Evolutionary conservation across 64 coral and sea anemone genomes (phyloP).

Genomic region (Stylophora pistillata): DNA sequence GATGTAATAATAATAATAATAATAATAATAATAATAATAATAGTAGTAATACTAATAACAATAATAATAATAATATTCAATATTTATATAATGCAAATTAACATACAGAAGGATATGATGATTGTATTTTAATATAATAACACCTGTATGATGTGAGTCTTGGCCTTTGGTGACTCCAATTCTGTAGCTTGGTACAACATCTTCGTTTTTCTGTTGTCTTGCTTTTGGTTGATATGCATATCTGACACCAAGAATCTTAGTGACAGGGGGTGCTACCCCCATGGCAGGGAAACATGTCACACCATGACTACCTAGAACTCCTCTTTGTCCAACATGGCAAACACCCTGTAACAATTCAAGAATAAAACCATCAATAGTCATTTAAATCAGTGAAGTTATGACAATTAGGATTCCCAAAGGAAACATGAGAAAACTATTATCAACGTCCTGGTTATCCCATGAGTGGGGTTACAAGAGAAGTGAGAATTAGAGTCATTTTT

Average conservation of each 20-base stretch:
- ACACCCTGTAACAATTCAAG: not conserved
- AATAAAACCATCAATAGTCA: not conserved
- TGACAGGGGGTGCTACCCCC: not conserved
- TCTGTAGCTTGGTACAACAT: slow-evolving; percentile 79
- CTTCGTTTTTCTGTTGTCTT: slow-evolving; percentile 53
- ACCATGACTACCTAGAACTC: not conserved
- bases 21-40: too few species aligned
- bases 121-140: not conserved
- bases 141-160: slow-evolving; percentile 97
- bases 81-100: too few species aligned
- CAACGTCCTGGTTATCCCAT: too few species aligned
- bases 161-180: slow-evolving; percentile 88
- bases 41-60: too few species aligned
- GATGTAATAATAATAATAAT: too few species aligned
- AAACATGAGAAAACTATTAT: too few species aligned
- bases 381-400: too few species aligned
- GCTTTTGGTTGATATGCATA: slow-evolving; percentile 73
- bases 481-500: too few species aligned
- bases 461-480: too few species aligned
- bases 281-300: slow-evolving; percentile 55
- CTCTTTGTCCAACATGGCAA: not conserved
- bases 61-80: too few species aligned
- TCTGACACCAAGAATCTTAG: slow-evolving; percentile 47
- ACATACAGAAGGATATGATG: too few species aligned
- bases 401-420: too few species aligned